A percentile compares a stretch with the other conserved stretches of the same genome.
Evolutionary conservation across 2,797 vertebrate species (phyloP).

Genomic region (Lutra lutra): DNA sequence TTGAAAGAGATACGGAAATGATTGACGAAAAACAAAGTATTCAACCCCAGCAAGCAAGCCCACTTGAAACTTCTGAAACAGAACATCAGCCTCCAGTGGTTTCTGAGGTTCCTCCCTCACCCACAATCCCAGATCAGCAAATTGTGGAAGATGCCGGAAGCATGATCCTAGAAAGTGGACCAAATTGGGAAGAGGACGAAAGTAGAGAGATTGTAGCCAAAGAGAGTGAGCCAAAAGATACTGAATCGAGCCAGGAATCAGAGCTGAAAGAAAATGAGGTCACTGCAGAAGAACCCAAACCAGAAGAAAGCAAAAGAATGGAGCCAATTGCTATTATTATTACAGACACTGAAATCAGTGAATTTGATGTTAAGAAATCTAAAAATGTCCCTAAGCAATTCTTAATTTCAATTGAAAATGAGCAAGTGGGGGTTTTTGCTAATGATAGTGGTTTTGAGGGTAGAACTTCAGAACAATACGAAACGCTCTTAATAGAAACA

Average conservation of each 20-base stretch:
- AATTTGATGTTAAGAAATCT: constrained; percentile 84
- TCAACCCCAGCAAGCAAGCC: constrained; percentile 63
- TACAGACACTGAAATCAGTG: constrained; percentile 87
- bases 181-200: constrained; percentile 43
- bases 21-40: constrained; percentile 66
- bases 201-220: neutral
- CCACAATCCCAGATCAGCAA: constrained; percentile 32
- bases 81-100: neutral
- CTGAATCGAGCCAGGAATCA: constrained; percentile 34
- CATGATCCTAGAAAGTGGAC: neutral
- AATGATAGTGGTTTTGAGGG: constrained; percentile 78
- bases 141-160: constrained; percentile 49
- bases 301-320: constrained; percentile 72
- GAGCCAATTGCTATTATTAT: constrained; percentile 84
- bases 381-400: constrained; percentile 83
- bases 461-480: constrained; percentile 87
- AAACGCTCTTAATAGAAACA: constrained; percentile 88
- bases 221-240: constrained; percentile 50
- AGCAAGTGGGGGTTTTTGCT: constrained; percentile 79
- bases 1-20: constrained; percentile 67
- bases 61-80: neutral
- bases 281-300: constrained; percentile 44
- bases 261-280: constrained; percentile 53
- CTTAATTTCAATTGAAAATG: constrained; percentile 81
- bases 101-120: neutral